These are phyloP conservation scores for Pampusana beccarii DNA, from an alignment of 2,113 vertebrate species.

Conservation along the genomic window DNA sequence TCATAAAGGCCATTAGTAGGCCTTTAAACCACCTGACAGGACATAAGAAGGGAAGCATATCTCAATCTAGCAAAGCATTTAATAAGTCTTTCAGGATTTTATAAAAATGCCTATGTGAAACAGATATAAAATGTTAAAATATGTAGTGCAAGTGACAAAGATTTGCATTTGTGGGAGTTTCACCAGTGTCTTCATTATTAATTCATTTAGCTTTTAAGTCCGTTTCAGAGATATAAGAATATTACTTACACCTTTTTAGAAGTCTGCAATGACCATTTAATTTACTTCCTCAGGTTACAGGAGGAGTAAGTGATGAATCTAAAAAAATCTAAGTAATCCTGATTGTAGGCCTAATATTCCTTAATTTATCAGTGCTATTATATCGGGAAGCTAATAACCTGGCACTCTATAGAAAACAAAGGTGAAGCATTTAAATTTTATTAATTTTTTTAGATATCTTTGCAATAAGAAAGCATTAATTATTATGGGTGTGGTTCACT, in stretches of 20 bases:
- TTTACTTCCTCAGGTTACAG: not conserved
- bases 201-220: not conserved
- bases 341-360: not conserved
- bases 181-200: not conserved
- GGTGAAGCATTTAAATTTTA: not conserved
- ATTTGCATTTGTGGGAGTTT: not conserved
- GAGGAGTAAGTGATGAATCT: not conserved
- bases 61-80: not conserved
- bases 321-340: not conserved
- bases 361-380: not conserved
- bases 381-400: not conserved
- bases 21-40: not conserved
- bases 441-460: not conserved
- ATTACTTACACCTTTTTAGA: not conserved
- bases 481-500: not conserved
- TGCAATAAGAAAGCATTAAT: not conserved
- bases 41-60: not conserved
- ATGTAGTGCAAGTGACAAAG: not conserved
- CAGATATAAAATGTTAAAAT: not conserved
- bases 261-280: not conserved
- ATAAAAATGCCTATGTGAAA: not conserved
- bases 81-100: accelerated
- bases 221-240: not conserved
- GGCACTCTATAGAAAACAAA: not conserved
- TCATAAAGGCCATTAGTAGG: not conserved